phyloP scores from a whole-genome alignment of 2,888 invertebrate genomes.

The Mythimna lalbum region DNA sequence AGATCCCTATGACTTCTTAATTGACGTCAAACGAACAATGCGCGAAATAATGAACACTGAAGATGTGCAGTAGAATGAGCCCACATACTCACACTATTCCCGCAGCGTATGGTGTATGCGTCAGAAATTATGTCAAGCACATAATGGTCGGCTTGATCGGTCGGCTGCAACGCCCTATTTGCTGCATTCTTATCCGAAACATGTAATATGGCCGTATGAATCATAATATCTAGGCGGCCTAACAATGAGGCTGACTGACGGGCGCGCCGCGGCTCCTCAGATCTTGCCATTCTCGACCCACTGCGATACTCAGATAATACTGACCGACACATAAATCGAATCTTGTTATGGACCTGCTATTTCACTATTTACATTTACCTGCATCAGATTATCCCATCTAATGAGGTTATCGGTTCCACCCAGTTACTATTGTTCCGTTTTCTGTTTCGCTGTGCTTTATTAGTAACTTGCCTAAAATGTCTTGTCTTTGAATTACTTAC shows the following conservation, averaged over 20 bases:
- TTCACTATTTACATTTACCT: slow-evolving; percentile 83
- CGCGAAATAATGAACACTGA: slow-evolving; percentile 55
- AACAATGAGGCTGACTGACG: slow-evolving; percentile 87
- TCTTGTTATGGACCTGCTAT: slow-evolving; percentile 85
- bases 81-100: slow-evolving; percentile 71
- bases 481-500: slow-evolving; percentile 15
- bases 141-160: slow-evolving; percentile 79
- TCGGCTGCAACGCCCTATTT: slow-evolving; percentile 86
- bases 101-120: slow-evolving; percentile 68
- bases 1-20: slow-evolving; percentile 50
- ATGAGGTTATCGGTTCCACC: slow-evolving; percentile 78
- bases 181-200: slow-evolving; percentile 86
- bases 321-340: slow-evolving; percentile 85
- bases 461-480: slow-evolving; percentile 60
- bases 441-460: slow-evolving; percentile 71
- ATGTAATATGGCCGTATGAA: slow-evolving; percentile 83
- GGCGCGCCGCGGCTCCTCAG: slow-evolving; percentile 84
- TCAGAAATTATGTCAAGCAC: slow-evolving; percentile 83
- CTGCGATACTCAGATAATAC: slow-evolving; percentile 80
- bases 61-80: slow-evolving; percentile 68
- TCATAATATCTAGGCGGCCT: slow-evolving; percentile 83
- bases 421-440: slow-evolving; percentile 74
- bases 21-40: slow-evolving; percentile 65
- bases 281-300: slow-evolving; percentile 77
- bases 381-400: slow-evolving; percentile 83